phyloP scores from a whole-genome alignment of 2,888 invertebrate species.

The Tachina lurida region DNA sequence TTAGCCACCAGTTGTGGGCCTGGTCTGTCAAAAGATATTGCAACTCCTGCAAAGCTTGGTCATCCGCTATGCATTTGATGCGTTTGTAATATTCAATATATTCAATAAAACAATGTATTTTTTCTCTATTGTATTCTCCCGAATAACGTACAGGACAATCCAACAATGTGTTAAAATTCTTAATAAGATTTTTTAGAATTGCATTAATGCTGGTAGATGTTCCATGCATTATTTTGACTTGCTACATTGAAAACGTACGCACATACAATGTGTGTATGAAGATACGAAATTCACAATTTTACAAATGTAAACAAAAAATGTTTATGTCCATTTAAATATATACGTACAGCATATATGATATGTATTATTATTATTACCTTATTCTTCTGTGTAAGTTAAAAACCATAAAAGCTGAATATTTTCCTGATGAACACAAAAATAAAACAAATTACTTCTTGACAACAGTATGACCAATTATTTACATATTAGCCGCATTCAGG shows the following conservation, averaged over 20 bases:
- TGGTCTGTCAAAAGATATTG: constrained; percentile 56
- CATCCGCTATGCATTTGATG: constrained; percentile 63
- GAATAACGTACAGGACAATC: constrained; percentile 66
- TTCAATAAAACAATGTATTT: constrained; percentile 65
- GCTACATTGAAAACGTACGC: background rate
- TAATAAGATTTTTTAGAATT: constrained; percentile 53
- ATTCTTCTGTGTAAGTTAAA: background rate
- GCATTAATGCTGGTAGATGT: constrained; percentile 46
- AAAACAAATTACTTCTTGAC: background rate
- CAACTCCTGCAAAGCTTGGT: constrained; percentile 64
- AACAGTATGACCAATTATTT: background rate
- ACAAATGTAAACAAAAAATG: background rate
- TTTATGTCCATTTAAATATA: background rate
- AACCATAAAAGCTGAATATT: background rate
- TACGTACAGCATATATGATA: no score
- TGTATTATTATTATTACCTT: background rate
- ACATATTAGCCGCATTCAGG: background rate
- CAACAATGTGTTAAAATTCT: constrained; percentile 62
- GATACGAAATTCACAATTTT: background rate
- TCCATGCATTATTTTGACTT: constrained; percentile 32
- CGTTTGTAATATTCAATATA: constrained; percentile 65
- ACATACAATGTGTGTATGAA: background rate
- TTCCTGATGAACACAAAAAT: no score
- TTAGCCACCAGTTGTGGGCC: constrained; percentile 60
- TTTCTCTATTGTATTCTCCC: constrained; percentile 58